Base-by-base conservation (phyloP, 1,140 invertebrate genomes). In the Caenorhabditis brenneri region DNA sequence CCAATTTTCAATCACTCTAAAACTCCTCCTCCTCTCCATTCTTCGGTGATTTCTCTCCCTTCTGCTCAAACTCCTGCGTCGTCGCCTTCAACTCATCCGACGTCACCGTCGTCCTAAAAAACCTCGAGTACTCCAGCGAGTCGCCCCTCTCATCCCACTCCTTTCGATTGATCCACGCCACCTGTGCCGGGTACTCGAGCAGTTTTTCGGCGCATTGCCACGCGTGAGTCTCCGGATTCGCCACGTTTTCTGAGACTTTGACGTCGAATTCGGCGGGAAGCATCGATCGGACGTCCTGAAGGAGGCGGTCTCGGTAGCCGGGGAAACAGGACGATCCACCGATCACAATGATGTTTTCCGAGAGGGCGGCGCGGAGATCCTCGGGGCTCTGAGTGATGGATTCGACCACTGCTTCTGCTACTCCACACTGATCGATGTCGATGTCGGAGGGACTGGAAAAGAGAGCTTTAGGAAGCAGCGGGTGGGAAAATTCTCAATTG, bases 341-440 rank as follows among this genome's bases (percentile, higher is more conserved):
- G 74, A 94, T 95, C 12, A 98, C 92, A 39, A 98, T 90, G 86
- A 99, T 96, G 91, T 99, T 98, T 29, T 98, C 29, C 94, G 93
- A 33, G 80, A 80, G 53, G 49, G 95, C 93, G 74, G 97, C 92
- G 91, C n/a, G 94, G 31, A 81, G 19, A 82, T 39, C 39, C 24
- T 78, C 29, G 16, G 84, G 55, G 33, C 94, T 89, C 94, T 49
- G 55, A 81, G 22, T 51, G 1, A 86, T 79, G 24, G 22, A 39
- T 31, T 79, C 58, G 22, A 95, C 93, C 58, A 98, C 94, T 16
- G 95, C 94, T 92, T 99, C 97, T 0, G 95, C 92, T 85, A 99
- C 95, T 7, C 97, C 98, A 94, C 97, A 96, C 92, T 97, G 95
- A 60, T 94, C 93, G 74, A 99, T 95, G 2, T 96, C 96, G 80